These are phyloP conservation scores for Fissipunctia ypsillon DNA, from an alignment of 2,888 invertebrate species.

Conservation along the genomic window DNA sequence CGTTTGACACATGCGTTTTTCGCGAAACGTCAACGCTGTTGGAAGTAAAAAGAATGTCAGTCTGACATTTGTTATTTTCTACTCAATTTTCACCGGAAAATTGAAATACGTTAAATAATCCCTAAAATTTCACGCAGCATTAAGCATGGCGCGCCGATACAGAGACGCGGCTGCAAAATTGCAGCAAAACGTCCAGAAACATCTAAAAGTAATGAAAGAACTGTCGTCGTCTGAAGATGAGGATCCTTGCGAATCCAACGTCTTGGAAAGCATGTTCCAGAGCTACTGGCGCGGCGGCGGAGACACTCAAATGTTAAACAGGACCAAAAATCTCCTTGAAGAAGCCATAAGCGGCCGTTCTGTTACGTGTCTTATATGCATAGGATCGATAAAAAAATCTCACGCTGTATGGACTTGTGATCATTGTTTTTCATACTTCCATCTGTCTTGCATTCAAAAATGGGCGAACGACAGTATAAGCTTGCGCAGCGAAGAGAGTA, in stretches of 20 bases:
- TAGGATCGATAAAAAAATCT: slow-evolving; percentile 95
- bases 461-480: slow-evolving; percentile 97
- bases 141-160: slow-evolving; percentile 84
- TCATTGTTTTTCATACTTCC: slow-evolving; percentile 96
- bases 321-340: slow-evolving; percentile 94
- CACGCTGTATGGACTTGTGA: slow-evolving; percentile 97
- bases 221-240: slow-evolving; percentile 88
- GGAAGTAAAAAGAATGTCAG: background rate
- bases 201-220: slow-evolving; percentile 85
- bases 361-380: slow-evolving; percentile 97
- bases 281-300: slow-evolving; percentile 85
- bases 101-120: slow-evolving; percentile 17
- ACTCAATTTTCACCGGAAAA: background rate
- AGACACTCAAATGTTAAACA: slow-evolving; percentile 82
- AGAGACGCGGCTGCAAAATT: slow-evolving; percentile 86
- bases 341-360: slow-evolving; percentile 95
- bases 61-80: slow-evolving; percentile 27
- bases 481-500: slow-evolving; percentile 91
- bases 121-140: background rate
- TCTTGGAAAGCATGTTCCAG: slow-evolving; percentile 84
- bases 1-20: too few species aligned
- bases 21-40: background rate
- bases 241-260: slow-evolving; percentile 82
- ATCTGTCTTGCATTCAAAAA: slow-evolving; percentile 96
- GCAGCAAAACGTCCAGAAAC: slow-evolving; percentile 86